These are phyloP conservation scores for Sinella curviseta DNA, from an alignment of 1,140 invertebrate species.

Conservation along the genomic window DNA sequence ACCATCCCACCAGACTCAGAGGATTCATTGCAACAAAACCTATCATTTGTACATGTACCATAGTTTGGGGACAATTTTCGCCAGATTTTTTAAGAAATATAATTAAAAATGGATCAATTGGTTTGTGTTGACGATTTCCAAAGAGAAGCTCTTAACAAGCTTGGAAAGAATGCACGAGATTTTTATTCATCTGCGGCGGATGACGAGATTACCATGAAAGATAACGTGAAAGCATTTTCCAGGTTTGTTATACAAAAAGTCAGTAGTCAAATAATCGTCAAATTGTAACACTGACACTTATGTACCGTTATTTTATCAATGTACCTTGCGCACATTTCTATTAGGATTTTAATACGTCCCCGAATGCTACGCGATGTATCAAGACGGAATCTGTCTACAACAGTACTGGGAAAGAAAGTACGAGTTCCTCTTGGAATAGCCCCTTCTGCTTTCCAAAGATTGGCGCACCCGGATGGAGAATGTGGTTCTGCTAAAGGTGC, in stretches of 20 bases:
- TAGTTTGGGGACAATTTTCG: no score
- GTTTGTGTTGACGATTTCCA: constrained; percentile 81
- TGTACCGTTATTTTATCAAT: no score
- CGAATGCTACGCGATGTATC: constrained; percentile 76
- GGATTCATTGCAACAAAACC: not conserved
- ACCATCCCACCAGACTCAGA: no score
- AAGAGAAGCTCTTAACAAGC: constrained; percentile 63
- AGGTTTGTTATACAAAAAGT: not conserved
- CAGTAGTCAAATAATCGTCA: not conserved
- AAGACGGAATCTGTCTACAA: constrained; percentile 64
- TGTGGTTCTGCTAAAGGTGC: constrained; percentile 78
- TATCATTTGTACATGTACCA: no score
- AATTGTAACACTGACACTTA: not conserved
- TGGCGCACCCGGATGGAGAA: constrained; percentile 90
- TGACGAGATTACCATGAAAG: constrained; percentile 71
- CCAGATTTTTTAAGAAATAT: no score
- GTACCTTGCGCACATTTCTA: not conserved
- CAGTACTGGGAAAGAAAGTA: constrained; percentile 67
- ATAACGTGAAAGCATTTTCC: not conserved
- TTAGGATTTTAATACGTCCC: constrained; percentile 67
- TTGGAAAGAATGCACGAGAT: constrained; percentile 72
- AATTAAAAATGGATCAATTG: constrained; percentile 51
- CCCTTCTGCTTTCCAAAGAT: constrained; percentile 87
- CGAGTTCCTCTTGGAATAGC: constrained; percentile 82
- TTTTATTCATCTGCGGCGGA: constrained; percentile 89